Conservation (phyloP, 2,113 vertebrate species). For the Leucopternis melanops region DNA sequence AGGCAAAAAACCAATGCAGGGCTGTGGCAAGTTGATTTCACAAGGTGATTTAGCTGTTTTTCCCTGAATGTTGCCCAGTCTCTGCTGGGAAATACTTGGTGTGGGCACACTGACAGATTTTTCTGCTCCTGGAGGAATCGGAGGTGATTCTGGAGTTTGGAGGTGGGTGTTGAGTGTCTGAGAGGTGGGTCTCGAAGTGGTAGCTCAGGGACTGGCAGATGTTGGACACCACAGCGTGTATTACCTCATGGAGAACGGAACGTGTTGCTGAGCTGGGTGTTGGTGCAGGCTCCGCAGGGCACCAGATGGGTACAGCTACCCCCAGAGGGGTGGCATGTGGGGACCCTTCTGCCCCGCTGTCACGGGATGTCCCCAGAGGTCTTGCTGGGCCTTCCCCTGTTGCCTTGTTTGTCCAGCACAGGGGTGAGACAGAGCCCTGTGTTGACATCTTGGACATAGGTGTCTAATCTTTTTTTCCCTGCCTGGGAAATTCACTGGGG, state of each 20-base stretch:
- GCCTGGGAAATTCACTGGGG: neutral
- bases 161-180: neutral
- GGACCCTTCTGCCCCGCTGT: neutral
- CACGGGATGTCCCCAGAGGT: neutral
- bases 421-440: neutral
- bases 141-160: neutral
- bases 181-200: neutral
- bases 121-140: neutral
- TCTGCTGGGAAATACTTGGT: neutral
- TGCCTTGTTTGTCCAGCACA: neutral
- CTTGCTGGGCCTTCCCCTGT: neutral
- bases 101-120: neutral
- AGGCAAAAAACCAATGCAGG: neutral
- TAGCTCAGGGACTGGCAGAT: neutral
- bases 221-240: neutral
- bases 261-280: neutral
- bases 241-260: neutral
- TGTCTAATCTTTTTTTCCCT: neutral
- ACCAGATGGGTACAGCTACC: neutral
- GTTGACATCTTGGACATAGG: neutral
- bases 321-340: neutral
- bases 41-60: neutral
- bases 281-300: neutral
- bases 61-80: neutral
- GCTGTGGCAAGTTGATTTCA: neutral